A percentile compares a stretch with the other conserved stretches of the same genome.
Evolutionary conservation across 2,888 invertebrate genomes (phyloP).

Genomic region (Philhelius pedissequus): DNA sequence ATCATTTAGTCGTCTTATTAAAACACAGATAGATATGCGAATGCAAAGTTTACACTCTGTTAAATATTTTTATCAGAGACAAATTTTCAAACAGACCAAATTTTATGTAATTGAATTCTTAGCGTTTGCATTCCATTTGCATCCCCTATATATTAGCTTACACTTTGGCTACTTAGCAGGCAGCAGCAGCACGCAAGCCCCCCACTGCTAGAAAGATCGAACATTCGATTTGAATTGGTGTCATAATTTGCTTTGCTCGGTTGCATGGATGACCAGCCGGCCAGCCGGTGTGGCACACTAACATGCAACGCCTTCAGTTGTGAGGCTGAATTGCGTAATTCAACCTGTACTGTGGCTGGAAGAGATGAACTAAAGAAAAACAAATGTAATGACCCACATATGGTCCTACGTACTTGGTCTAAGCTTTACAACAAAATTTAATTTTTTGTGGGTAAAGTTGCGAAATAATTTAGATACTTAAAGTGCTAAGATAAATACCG

Average conservation of each 20-base stretch:
- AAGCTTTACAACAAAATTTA: background rate
- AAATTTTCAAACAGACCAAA: conserved; percentile 14
- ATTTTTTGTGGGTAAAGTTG: too few relatives aligned
- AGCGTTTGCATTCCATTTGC: background rate
- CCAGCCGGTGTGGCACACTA: conserved; percentile 29
- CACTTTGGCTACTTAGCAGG: conserved; percentile 20
- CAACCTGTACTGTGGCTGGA: conserved; percentile 13
- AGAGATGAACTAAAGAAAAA: background rate
- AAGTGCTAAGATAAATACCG: too few relatives aligned
- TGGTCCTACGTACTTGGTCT: background rate
- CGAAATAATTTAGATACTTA: too few relatives aligned
- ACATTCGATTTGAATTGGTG: conserved; percentile 48
- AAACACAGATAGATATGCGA: background rate
- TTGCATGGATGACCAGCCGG: too few relatives aligned
- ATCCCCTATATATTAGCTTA: conserved; percentile 6
- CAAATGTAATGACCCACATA: background rate
- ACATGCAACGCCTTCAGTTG: conserved; percentile 56
- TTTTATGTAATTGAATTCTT: conserved; percentile 24
- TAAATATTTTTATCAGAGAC: conserved; percentile 20
- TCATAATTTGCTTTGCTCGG: conserved; percentile 53
- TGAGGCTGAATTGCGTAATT: conserved; percentile 48
- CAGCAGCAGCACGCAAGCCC: conserved; percentile 42
- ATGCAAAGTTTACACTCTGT: too few relatives aligned
- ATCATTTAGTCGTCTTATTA: conserved; percentile 7
- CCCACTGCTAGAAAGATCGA: conserved; percentile 49